A percentile compares a stretch with the other conserved stretches of the same genome.
phyloP scores from a whole-genome alignment of 2,797 vertebrate species.

The Choloepus didactylus region DNA sequence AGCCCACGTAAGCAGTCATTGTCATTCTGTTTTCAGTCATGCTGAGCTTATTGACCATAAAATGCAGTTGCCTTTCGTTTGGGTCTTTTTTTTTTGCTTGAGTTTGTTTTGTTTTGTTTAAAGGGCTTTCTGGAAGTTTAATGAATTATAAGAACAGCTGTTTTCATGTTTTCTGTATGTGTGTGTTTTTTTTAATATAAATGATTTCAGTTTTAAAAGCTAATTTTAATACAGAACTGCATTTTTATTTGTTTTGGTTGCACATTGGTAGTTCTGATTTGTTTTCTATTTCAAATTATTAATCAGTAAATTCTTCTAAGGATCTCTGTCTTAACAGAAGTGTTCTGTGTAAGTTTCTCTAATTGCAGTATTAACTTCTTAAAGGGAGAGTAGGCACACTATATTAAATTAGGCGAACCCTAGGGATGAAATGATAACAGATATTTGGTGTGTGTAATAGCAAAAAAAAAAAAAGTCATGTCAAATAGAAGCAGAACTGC shows the following conservation, averaged over 20 bases:
- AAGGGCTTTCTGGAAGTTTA: neutral
- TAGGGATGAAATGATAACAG: neutral
- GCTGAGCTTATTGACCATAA: slow-evolving; percentile 18
- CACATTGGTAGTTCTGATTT: neutral
- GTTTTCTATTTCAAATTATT: slow-evolving; percentile 11
- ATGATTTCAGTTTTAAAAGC: slow-evolving; percentile 39
- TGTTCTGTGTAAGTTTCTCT: neutral
- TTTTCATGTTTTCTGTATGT: neutral
- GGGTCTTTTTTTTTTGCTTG: neutral
- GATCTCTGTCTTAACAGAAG: neutral
- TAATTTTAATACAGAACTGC: neutral
- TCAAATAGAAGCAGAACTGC: neutral
- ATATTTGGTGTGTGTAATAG: neutral
- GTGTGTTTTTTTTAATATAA: neutral
- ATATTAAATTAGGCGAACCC: neutral
- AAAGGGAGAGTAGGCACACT: neutral
- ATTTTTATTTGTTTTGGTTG: slow-evolving; percentile 32
- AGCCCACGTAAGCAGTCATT: slow-evolving; percentile 92
- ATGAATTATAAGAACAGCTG: neutral
- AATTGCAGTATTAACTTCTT: neutral
- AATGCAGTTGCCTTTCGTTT: slow-evolving; percentile 27
- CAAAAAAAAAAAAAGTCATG: neutral
- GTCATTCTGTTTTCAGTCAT: slow-evolving; percentile 62
- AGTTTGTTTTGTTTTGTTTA: neutral
- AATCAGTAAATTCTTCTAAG: slow-evolving; percentile 3